phyloP scores from a whole-genome alignment of 2,113 vertebrate genomes.

The Chloropsis hardwickii region DNA sequence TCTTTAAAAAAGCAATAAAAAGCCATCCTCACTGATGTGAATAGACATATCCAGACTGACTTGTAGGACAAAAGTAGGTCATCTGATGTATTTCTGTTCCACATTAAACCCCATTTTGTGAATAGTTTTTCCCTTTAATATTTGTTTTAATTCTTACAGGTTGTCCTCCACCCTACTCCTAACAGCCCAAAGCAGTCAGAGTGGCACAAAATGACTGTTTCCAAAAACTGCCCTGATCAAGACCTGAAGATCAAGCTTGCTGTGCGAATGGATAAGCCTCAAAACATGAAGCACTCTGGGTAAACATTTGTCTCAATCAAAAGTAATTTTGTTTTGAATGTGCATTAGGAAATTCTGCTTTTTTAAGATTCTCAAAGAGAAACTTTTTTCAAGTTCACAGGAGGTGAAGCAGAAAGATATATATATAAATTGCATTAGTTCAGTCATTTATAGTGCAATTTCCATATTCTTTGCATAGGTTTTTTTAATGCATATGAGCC shows the following conservation, averaged over 20 bases:
- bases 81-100: not conserved
- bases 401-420: not conserved
- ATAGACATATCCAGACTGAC: not conserved
- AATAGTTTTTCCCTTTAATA: not conserved
- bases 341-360: not conserved
- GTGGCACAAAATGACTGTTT: constrained; percentile 95
- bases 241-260: constrained; percentile 97
- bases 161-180: constrained; percentile 95
- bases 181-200: constrained; percentile 97
- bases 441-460: not conserved
- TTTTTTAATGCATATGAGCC: not conserved
- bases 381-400: not conserved
- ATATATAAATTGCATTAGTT: not conserved
- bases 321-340: not conserved
- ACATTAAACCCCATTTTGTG: not conserved
- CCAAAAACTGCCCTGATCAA: constrained; percentile 93
- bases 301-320: constrained; percentile 63
- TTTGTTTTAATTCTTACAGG: constrained; percentile 72
- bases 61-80: not conserved
- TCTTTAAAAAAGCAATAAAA: not conserved
- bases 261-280: constrained; percentile 98
- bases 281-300: constrained; percentile 99
- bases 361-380: not conserved
- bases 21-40: not conserved
- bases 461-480: not conserved